Evolutionary conservation across 2,797 vertebrate species (phyloP).

Genomic region (Cyclura pinguis): DNA sequence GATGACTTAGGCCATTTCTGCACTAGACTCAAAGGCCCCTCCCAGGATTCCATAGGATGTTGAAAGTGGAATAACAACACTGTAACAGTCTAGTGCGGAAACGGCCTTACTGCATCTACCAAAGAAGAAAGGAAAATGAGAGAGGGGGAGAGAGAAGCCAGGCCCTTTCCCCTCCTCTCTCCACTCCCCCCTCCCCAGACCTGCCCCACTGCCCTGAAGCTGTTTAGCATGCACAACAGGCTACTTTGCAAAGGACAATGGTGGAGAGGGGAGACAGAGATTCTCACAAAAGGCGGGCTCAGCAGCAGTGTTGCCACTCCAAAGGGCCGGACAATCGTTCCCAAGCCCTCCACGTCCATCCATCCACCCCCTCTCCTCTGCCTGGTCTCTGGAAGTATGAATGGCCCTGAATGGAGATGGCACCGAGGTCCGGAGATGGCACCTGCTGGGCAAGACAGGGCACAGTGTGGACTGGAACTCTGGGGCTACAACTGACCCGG

Average conservation of each 20-base stretch:
- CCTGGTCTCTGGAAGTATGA: background rate
- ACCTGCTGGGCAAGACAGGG: background rate
- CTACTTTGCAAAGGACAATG: constrained; percentile 17
- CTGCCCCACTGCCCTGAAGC: background rate
- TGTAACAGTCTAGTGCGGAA: no score
- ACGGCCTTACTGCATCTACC: background rate
- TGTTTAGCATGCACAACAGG: background rate
- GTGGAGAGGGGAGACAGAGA: no score
- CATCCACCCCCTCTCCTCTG: no score
- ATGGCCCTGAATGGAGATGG: no score
- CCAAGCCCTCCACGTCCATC: background rate
- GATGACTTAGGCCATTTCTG: no score
- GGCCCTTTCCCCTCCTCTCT: background rate
- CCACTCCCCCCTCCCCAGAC: background rate
- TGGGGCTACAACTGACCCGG: background rate
- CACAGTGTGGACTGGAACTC: no score
- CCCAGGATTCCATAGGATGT: no score
- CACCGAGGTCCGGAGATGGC: background rate
- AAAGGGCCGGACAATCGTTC: background rate
- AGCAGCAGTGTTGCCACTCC: no score
- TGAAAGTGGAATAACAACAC: no score
- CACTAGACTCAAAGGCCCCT: no score
- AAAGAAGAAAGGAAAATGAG: background rate
- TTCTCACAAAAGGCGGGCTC: background rate
- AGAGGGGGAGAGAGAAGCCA: no score